A percentile compares a stretch with the other conserved stretches of the same genome.
Conservation (phyloP, 1,140 invertebrate species). For the Prorops nasuta region DNA sequence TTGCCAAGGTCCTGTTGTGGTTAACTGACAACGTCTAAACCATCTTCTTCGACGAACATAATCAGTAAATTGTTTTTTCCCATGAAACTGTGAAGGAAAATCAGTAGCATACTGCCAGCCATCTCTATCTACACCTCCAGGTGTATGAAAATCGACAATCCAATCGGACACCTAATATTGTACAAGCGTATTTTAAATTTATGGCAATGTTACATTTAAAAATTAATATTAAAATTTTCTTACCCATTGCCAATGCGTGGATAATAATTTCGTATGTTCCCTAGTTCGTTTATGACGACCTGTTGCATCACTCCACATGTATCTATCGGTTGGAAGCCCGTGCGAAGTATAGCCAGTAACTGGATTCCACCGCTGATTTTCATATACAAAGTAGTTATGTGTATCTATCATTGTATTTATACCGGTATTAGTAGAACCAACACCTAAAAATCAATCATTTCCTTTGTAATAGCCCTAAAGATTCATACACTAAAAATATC, state of each 20-base stretch:
- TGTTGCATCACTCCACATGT: constrained; percentile 86
- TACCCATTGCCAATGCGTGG: constrained; percentile 87
- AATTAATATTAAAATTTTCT: constrained; percentile 20
- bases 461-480: background rate
- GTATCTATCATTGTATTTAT: constrained; percentile 79
- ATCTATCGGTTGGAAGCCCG: constrained; percentile 82
- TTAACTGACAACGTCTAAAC: constrained; percentile 78
- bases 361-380: constrained; percentile 93
- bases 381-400: constrained; percentile 83
- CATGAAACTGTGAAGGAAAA: constrained; percentile 83
- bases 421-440: constrained; percentile 65
- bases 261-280: constrained; percentile 81
- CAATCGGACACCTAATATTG: constrained; percentile 76
- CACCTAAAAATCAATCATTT: constrained; percentile 47
- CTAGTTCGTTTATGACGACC: constrained; percentile 78
- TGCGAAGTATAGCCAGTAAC: constrained; percentile 82
- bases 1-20: constrained; percentile 84
- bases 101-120: constrained; percentile 95
- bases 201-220: background rate
- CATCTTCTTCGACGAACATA: constrained; percentile 82
- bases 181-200: constrained; percentile 1
- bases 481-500: constrained; percentile 16
- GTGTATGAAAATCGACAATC: constrained; percentile 84
- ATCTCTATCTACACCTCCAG: constrained; percentile 84
- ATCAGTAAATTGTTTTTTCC: constrained; percentile 82